Conservation (phyloP, 2,113 vertebrate species). For the Sapajus apella region DNA sequence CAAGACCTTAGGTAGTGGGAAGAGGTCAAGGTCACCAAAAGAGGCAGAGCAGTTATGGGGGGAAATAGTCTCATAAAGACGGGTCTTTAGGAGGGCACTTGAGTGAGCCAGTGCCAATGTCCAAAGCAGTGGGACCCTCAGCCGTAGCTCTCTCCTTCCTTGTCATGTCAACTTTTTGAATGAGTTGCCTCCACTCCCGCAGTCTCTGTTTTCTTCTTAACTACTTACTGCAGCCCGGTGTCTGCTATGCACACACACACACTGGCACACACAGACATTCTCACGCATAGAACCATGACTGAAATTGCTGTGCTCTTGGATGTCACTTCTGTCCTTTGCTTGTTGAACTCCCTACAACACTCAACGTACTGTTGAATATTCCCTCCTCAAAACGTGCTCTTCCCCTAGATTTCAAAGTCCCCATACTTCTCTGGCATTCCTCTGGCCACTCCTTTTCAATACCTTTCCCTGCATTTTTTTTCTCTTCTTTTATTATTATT, state of each 20-base stretch:
- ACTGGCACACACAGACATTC: neutral
- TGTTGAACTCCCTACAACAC: neutral
- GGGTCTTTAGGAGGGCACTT: neutral
- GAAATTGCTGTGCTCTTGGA: neutral
- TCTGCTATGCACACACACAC: neutral
- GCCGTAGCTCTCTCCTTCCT: neutral
- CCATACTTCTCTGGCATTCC: fast-evolving
- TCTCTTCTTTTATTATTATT: neutral
- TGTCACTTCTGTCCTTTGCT: neutral
- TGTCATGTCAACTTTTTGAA: neutral
- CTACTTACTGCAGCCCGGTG: neutral
- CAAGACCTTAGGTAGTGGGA: neutral
- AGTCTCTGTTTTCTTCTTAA: neutral
- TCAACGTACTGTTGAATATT: neutral
- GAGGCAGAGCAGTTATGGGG: neutral
- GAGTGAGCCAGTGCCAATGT: neutral
- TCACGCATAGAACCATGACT: too few relatives aligned
- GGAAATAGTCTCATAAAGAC: neutral
- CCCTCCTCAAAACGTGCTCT: neutral
- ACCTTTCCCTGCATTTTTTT: neutral
- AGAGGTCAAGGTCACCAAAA: neutral
- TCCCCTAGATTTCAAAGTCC: neutral
- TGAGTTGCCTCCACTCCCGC: neutral
- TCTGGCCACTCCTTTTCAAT: neutral
- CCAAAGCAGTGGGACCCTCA: neutral